Conservation (phyloP, 2,797 vertebrate species). For the Hydrolagus colliei region DNA sequence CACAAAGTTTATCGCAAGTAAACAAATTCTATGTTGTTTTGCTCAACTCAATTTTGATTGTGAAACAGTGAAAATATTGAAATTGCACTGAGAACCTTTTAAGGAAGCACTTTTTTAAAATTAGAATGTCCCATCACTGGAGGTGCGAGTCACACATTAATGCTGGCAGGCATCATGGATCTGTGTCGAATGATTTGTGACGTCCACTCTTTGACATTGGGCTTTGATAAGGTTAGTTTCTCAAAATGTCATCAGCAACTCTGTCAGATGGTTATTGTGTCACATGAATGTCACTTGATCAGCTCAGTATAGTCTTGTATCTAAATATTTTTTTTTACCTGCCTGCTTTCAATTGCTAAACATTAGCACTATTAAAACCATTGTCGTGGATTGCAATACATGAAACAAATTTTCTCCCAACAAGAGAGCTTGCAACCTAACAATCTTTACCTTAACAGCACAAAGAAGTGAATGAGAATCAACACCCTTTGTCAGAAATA, state of each 20-base stretch:
- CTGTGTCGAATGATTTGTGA: slow-evolving; percentile 5
- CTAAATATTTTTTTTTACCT: not conserved
- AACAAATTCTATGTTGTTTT: no score
- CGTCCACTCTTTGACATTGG: not conserved
- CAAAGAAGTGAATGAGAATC: not conserved
- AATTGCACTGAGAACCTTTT: no score
- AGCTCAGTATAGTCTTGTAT: not conserved
- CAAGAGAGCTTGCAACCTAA: not conserved
- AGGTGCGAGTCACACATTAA: not conserved
- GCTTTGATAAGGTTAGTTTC: not conserved
- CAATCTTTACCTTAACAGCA: not conserved
- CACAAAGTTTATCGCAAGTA: no score
- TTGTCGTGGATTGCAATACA: no score
- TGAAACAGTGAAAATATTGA: no score
- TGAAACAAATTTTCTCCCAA: not conserved
- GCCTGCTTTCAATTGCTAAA: not conserved
- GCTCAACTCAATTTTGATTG: no score
- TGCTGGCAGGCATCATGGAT: not conserved
- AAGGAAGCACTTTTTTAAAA: not conserved
- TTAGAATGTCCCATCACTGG: not conserved
- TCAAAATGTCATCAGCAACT: not conserved
- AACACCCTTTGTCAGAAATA: not conserved
- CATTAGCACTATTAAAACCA: not conserved
- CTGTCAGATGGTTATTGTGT: slow-evolving; percentile 4
- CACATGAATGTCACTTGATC: not conserved